A percentile compares a stretch with the other conserved stretches of the same genome.
Evolutionary conservation across 1,140 invertebrate species (phyloP).

Genomic region (Holotrichia oblita): DNA sequence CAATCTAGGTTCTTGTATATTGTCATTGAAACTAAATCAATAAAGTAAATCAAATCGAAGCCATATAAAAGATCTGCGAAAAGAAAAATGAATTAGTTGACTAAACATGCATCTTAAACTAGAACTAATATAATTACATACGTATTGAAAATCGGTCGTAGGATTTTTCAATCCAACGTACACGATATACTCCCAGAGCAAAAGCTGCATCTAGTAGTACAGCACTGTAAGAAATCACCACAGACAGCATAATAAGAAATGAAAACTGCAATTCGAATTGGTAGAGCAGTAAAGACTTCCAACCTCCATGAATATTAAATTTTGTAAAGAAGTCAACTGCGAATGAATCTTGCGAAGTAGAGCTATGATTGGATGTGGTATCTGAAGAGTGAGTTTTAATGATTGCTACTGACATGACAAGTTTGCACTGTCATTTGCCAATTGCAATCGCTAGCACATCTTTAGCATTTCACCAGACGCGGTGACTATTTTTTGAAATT

Average conservation of each 20-base stretch:
- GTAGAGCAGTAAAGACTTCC: conserved; percentile 13
- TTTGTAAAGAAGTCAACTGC: conserved; percentile 11
- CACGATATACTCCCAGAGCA: conserved; percentile 2
- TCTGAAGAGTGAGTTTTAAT: too few relatives aligned
- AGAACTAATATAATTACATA: conserved; percentile 14
- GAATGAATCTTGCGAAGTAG: too few relatives aligned
- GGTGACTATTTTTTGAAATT: too few relatives aligned
- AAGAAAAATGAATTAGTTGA: background rate
- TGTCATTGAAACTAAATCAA: conserved; percentile 37
- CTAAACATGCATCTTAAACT: background rate
- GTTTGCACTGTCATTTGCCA: too few relatives aligned
- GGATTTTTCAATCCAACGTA: conserved; percentile 10
- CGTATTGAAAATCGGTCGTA: background rate
- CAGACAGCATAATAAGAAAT: background rate
- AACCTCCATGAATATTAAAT: conserved; percentile 14
- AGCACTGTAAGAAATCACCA: background rate
- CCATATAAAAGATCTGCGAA: conserved; percentile 25
- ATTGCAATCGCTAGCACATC: too few relatives aligned
- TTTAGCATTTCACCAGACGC: too few relatives aligned
- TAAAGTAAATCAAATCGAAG: conserved; percentile 34
- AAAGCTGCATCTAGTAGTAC: conserved; percentile 21
- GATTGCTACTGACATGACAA: too few relatives aligned
- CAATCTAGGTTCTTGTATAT: conserved; percentile 25
- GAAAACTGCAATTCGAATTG: conserved; percentile 36
- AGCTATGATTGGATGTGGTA: too few relatives aligned